Base-by-base conservation (phyloP, 2,888 invertebrate species). In the Lomographa bimaculata region DNA sequence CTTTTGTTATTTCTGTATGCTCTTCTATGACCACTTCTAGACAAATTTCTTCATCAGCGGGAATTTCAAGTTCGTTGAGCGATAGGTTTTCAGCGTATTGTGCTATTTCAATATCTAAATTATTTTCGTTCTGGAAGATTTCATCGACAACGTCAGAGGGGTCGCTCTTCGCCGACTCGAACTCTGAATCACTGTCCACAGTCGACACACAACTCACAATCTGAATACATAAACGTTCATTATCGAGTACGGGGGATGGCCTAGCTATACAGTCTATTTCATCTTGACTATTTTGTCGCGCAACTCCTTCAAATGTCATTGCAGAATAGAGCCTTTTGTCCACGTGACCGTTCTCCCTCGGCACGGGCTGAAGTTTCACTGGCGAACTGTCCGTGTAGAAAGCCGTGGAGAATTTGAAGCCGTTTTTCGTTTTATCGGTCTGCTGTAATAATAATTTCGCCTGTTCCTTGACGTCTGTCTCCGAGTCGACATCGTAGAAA, bases 401-500 rank as follows among this genome's bases (percentile, higher is more conserved):
- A 6, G 79, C 71, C 5, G 83, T 76, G 7, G 84, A 75, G 54
- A 84, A 85, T 54, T 62, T 78, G 46, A 89, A 82, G 27, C 91
- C 91, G 56, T 91, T 91, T 70, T 59, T 82, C 20, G 70, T 68
- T 59, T 79, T 90, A 49, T 91, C 92, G 1, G 90, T 64, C 78
- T 92, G 56, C 36, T 79, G 79, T 27, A 79, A 48, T 49, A 79
- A 62, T 16, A 69, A 62, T 50, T 78, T 78, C 8, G 63, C 68
- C 45, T 69, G 77, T 19, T 78, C 83, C 36, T 77, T 79, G 57
- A 71, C 79, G 63, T 81, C 80, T 5, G 72, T 53, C 50, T 86
- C 90, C 11, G 90, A 78, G 45, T 86, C 87, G 47, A 86, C 89
- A 54, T 90, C 90, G 57, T 89, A 89, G 57, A 90, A 91, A 42